A percentile compares a stretch with the other conserved stretches of the same genome.
These are phyloP conservation scores for Ophion ventricosus DNA, from an alignment of 2,888 invertebrate genomes.

Conservation along the genomic window DNA sequence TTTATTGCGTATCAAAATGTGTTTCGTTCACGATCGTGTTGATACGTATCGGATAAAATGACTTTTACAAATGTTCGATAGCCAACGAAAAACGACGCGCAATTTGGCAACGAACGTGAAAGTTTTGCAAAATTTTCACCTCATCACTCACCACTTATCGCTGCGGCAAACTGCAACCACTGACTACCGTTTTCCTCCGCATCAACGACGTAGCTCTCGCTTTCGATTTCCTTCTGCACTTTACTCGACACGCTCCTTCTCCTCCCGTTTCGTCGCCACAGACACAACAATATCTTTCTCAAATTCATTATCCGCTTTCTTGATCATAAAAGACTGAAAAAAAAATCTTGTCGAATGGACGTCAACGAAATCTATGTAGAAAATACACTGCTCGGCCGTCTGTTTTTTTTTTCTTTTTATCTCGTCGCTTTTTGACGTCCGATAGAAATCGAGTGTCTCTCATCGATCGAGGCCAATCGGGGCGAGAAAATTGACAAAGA, in stretches of 20 bases:
- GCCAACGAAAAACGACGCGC: neutral
- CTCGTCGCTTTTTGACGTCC: constrained; percentile 5
- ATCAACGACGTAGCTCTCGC: constrained; percentile 67
- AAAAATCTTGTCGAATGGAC: neutral
- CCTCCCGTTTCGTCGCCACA: constrained; percentile 56
- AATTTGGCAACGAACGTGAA: constrained; percentile 48
- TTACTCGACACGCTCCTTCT: constrained; percentile 57
- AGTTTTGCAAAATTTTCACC: neutral
- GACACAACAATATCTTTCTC: constrained; percentile 63
- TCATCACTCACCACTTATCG: constrained; percentile 72
- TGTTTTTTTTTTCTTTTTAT: neutral
- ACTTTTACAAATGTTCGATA: neutral
- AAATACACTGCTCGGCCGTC: too few relatives aligned
- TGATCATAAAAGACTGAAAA: neutral
- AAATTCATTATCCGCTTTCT: constrained; percentile 56
- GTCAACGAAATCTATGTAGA: neutral
- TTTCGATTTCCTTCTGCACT: constrained; percentile 66
- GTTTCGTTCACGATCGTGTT: neutral
- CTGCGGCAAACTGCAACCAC: constrained; percentile 74
- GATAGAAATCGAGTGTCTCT: neutral
- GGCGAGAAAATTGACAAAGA: neutral
- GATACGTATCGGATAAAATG: too few relatives aligned
- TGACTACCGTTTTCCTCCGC: constrained; percentile 71
- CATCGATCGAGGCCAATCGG: too few relatives aligned
- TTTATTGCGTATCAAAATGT: neutral